Percentiles rank a stretch among this genome's conserved stretches.
These are phyloP conservation scores for Achroia grisella DNA, from an alignment of 1,140 invertebrate genomes.

Conservation along the genomic window DNA sequence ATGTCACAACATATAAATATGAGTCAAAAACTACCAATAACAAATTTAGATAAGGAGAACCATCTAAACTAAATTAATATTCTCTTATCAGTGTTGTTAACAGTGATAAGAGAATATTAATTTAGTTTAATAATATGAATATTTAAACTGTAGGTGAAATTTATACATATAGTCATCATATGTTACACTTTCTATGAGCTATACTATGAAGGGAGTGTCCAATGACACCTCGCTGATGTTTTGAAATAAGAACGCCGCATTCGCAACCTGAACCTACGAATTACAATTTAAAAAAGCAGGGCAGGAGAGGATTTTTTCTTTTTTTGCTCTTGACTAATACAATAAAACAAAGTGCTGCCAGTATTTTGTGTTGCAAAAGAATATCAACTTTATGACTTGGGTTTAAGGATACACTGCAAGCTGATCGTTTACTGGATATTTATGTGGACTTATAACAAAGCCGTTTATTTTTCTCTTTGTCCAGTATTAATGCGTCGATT, in stretches of 20 bases:
- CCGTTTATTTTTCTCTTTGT: conserved; percentile 72
- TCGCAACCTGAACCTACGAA: conserved; percentile 70
- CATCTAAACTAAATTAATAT: too few species aligned
- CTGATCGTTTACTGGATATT: conserved; percentile 1
- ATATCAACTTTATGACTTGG: conserved; percentile 16
- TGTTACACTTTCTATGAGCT: conserved; percentile 28
- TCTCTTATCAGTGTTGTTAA: too few species aligned
- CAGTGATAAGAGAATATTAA: too few species aligned
- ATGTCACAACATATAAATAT: too few species aligned
- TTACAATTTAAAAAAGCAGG: conserved; percentile 68
- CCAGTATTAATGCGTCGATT: conserved; percentile 61
- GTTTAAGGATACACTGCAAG: conserved; percentile 1
- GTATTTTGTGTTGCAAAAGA: not conserved
- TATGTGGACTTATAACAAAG: conserved; percentile 58
- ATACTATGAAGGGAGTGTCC: conserved; percentile 52
- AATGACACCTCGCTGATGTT: conserved; percentile 69
- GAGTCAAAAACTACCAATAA: too few species aligned
- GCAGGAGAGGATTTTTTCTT: conserved; percentile 45
- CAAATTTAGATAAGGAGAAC: too few species aligned
- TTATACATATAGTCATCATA: too few species aligned
- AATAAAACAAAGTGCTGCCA: not conserved
- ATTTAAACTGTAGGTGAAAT: too few species aligned
- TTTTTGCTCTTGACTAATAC: conserved; percentile 20
- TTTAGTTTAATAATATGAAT: too few species aligned
- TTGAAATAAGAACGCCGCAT: conserved; percentile 70